Base-by-base conservation (phyloP, 2,888 invertebrate species). In the Lycia hirtaria region DNA sequence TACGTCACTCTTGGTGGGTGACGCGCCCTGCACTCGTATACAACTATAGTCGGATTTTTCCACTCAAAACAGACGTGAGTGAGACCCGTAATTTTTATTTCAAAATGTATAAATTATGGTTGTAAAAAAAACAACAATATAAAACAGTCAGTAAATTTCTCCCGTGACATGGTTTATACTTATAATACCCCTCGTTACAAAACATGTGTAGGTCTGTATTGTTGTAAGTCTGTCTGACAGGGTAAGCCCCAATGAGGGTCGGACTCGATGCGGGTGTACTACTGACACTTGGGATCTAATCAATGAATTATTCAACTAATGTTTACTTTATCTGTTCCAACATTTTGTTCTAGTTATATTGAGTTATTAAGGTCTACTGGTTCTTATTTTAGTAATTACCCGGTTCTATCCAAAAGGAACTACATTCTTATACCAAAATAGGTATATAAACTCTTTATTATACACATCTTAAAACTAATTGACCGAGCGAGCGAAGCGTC, bases 171-270 rank as follows among this genome's bases (percentile, higher is more conserved):
- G 9, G 14, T 1, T 24, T 6, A 24, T 9, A 14, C 3, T 24
- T 6, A 24, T 9, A 14, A 40, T 40, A 24, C 15, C 22, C 40
- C 40, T 24, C 40, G 24, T 40, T 40, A 24, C 40, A 40, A 40
- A 40, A 26, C 41, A 17, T 41, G 26, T 41, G 41, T 26, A 41
- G 22, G 40, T 38, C 12, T 40, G 22, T 24, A 24, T 7, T 40
- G 22, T 24, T 14, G 28, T 41, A 41, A 41, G 41, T 28, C 41
- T 10, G 4, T 41, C 26, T 41, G 41, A 41, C 41, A 41, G 41
- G 41, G 26, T 41, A 41, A 35, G 47, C 15, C 26, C 47, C 47
- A 35, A 47, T 47, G 33, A 47, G 47, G 47, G 35, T 47, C 35
- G 35, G 26, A 24, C 26, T 41, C 10, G 47, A 47, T 20, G 30